Percentiles rank a stretch among this genome's conserved stretches.
phyloP scores from a whole-genome alignment of 2,797 vertebrate species.

The Characodon lateralis region DNA sequence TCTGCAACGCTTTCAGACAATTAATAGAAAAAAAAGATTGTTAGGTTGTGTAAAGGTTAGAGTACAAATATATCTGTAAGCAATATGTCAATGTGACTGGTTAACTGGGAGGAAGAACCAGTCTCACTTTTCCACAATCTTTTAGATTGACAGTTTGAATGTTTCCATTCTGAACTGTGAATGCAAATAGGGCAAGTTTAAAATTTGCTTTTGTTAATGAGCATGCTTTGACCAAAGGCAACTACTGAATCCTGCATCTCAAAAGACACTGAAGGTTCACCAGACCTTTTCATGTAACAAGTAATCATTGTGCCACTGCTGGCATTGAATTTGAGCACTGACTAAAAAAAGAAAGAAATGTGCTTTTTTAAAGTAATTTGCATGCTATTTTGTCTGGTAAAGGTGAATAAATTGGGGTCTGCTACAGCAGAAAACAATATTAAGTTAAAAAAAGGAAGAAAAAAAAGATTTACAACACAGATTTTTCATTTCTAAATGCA shows the following conservation, averaged over 20 bases:
- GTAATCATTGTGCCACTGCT: neutral
- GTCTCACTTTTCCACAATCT: neutral
- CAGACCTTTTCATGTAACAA: constrained; percentile 12
- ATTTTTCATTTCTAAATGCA: neutral
- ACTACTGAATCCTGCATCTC: constrained; percentile 32
- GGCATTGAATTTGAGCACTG: neutral
- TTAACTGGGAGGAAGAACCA: neutral
- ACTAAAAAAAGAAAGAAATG: constrained; percentile 1
- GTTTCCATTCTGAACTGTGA: neutral
- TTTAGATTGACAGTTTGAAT: neutral
- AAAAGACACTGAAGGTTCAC: constrained; percentile 12
- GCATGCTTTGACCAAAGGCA: neutral
- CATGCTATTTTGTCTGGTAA: constrained; percentile 5
- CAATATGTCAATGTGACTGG: neutral
- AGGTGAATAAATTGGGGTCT: neutral
- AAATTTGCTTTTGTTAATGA: neutral
- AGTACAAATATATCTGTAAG: neutral
- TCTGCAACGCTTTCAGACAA: neutral
- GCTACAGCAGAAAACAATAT: neutral
- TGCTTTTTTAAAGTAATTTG: constrained; percentile 14
- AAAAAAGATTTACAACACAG: neutral
- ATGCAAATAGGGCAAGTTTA: neutral
- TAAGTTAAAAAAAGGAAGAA: neutral
- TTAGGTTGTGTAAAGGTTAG: neutral
- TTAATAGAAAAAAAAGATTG: neutral